These are phyloP conservation scores for Rhizoglyphus robini DNA, from an alignment of 1,140 invertebrate genomes.

Conservation along the genomic window DNA sequence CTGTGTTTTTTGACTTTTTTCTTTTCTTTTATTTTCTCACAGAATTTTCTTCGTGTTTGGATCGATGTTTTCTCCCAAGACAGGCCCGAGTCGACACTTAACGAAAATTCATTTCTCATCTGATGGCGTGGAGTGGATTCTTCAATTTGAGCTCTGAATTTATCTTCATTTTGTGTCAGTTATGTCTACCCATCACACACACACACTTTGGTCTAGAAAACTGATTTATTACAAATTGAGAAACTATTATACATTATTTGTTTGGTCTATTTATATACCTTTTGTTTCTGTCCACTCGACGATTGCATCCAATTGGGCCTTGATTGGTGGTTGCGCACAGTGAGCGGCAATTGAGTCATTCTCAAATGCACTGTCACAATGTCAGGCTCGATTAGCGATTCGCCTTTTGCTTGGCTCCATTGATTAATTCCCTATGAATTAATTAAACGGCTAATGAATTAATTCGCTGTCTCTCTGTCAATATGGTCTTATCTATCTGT, in stretches of 20 bases:
- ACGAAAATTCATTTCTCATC: background rate
- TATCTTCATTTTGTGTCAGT: background rate
- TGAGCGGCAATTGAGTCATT: background rate
- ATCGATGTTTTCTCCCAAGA: background rate
- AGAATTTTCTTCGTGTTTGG: background rate
- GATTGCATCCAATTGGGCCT: background rate
- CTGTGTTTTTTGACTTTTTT: background rate
- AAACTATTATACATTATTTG: no score
- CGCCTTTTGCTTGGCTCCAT: background rate
- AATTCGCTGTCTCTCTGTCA: constrained; percentile 1
- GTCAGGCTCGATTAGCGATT: constrained; percentile 7
- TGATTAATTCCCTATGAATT: constrained; percentile 1
- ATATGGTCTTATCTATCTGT: background rate
- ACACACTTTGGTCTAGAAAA: background rate
- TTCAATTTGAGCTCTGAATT: background rate
- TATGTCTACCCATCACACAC: background rate
- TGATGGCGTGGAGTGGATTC: background rate
- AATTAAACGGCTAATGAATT: constrained; percentile 3
- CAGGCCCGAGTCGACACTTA: background rate
- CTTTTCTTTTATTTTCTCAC: constrained; percentile 1
- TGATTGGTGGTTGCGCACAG: background rate
- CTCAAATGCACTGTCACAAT: background rate
- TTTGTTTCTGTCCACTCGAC: no score
- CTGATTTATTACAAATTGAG: background rate
- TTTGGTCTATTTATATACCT: no score